These are phyloP conservation scores for Periphyllus acericola DNA, from an alignment of 2,888 invertebrate genomes.

Conservation along the genomic window DNA sequence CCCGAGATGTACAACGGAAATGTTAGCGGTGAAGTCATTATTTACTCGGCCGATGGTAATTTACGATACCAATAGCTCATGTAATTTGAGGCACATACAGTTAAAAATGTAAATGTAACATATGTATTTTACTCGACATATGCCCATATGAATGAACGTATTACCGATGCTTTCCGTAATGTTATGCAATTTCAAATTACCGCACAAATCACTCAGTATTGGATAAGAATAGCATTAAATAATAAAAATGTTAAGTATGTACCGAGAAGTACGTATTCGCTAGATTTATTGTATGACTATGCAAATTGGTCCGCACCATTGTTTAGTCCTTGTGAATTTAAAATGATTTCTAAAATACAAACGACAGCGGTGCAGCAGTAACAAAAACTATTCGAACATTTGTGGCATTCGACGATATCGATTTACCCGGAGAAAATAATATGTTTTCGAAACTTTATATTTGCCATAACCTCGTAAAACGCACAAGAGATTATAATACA, in stretches of 20 bases:
- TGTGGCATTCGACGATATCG: constrained; percentile 16
- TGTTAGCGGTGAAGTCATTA: no score
- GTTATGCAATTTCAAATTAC: no score
- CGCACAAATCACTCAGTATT: not conserved
- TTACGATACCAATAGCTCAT: no score
- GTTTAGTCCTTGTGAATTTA: constrained; percentile 26
- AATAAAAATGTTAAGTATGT: not conserved
- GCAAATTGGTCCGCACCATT: not conserved
- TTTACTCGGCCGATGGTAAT: no score
- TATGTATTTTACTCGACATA: no score
- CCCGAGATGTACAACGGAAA: no score
- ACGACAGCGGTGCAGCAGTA: not conserved
- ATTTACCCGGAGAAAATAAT: constrained; percentile 15
- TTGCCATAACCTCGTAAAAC: not conserved
- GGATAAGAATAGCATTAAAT: not conserved
- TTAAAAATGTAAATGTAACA: no score
- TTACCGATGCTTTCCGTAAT: no score
- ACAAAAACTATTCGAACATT: constrained; percentile 35
- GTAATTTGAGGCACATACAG: no score
- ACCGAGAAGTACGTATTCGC: constrained; percentile 10
- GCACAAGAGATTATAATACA: not conserved
- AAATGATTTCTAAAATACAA: constrained; percentile 13
- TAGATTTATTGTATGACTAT: constrained; percentile 24
- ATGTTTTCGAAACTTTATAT: not conserved
- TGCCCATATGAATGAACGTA: no score